phyloP scores from a whole-genome alignment of 2,888 invertebrate species.

The Drosophila niveifrons region DNA sequence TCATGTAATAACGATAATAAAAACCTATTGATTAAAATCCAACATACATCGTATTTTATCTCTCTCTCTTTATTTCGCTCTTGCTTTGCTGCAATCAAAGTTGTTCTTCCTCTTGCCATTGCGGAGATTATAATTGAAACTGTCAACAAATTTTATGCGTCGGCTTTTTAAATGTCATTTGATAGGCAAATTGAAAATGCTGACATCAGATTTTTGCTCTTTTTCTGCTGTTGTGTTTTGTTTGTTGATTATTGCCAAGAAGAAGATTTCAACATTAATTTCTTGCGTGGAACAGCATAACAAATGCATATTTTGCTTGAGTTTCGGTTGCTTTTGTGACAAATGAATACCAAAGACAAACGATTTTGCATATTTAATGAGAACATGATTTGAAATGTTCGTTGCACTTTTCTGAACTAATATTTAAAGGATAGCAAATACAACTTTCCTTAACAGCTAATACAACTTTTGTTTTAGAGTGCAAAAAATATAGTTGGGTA shows the following conservation, averaged over 20 bases:
- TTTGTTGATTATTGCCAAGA: neutral
- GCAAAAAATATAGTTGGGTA: too few species aligned
- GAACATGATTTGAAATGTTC: too few species aligned
- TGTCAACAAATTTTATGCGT: constrained; percentile 60
- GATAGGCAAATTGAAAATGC: constrained; percentile 38
- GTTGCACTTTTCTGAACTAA: too few species aligned
- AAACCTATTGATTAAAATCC: constrained; percentile 7
- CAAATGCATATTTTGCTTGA: neutral
- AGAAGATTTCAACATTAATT: neutral
- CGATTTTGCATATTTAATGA: too few species aligned
- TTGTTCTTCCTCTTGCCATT: constrained; percentile 1
- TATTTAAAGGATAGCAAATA: too few species aligned
- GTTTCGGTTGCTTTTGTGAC: neutral
- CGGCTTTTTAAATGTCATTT: constrained; percentile 36
- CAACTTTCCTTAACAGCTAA: too few species aligned
- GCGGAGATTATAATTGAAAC: constrained; percentile 57
- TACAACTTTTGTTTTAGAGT: too few species aligned
- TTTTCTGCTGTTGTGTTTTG: neutral
- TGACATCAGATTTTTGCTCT: constrained; percentile 20
- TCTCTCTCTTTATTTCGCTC: neutral
- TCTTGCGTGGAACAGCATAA: constrained; percentile 7
- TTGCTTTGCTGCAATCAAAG: neutral
- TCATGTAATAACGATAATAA: constrained; percentile 5
- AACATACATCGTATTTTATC: neutral
- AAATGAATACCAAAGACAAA: neutral